Evolutionary conservation across 2,797 vertebrate genomes (phyloP).

Genomic region (Aythya fuligula): DNA sequence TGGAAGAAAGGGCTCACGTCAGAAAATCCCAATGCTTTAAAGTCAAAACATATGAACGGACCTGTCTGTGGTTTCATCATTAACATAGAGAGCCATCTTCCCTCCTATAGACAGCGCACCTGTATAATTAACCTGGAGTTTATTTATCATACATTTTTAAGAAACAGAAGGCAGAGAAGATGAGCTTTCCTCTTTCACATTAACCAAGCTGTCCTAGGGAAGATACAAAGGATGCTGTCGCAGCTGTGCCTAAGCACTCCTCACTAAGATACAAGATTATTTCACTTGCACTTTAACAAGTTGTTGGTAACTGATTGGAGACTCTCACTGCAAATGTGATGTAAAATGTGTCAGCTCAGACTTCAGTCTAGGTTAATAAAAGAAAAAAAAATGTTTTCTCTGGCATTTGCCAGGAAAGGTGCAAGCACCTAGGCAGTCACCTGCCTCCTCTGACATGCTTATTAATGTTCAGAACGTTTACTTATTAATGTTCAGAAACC

Average conservation of each 20-base stretch:
- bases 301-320: neutral
- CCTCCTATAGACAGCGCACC: neutral
- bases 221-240: fast-evolving
- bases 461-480: neutral
- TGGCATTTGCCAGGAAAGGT: neutral
- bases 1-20: neutral
- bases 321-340: neutral
- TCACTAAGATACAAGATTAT: neutral
- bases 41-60: neutral
- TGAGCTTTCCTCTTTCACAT: neutral
- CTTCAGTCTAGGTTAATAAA: neutral
- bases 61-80: neutral
- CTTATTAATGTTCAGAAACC: neutral
- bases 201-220: neutral
- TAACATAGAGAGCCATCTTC: neutral
- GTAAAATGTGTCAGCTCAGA: neutral
- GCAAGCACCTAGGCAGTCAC: neutral
- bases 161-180: neutral
- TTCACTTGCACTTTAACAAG: constrained; percentile 19
- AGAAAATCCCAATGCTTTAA: neutral
- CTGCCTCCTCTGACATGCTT: neutral
- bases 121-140: neutral
- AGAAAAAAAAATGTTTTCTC: neutral
- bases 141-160: neutral
- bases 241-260: neutral